Percentiles rank a stretch among this genome's conserved stretches.
These are phyloP conservation scores for Akabosia matsudoensis DNA, from an alignment of 1,140 invertebrate species.

Conservation along the genomic window DNA sequence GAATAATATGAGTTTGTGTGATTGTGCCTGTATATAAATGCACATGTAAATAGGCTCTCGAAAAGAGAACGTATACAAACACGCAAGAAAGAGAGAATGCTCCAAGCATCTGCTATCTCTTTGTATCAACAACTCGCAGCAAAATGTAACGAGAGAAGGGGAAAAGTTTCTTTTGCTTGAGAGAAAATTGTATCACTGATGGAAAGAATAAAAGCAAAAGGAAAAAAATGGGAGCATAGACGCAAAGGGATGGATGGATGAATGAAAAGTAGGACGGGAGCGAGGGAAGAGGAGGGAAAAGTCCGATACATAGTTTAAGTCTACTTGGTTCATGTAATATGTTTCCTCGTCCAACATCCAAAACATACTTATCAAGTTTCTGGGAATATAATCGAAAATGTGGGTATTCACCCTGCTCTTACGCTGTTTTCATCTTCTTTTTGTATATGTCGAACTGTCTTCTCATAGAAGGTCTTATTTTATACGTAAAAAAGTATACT, in stretches of 20 bases:
- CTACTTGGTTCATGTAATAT: background rate
- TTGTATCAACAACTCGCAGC: background rate
- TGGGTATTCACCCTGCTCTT: background rate
- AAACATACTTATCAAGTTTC: too few species aligned
- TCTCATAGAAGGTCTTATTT: too few species aligned
- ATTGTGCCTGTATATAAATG: too few species aligned
- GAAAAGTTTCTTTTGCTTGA: background rate
- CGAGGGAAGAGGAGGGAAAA: background rate
- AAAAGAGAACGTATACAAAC: background rate
- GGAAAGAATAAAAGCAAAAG: background rate
- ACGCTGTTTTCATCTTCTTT: background rate
- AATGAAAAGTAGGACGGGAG: slow-evolving; percentile 8
- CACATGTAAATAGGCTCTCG: background rate
- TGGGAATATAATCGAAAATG: background rate
- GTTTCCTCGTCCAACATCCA: too few species aligned
- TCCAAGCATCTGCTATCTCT: background rate
- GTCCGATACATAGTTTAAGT: background rate
- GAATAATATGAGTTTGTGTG: background rate
- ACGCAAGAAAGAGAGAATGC: background rate
- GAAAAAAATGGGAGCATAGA: background rate
- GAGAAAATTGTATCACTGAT: background rate
- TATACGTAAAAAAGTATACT: too few species aligned
- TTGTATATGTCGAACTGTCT: background rate
- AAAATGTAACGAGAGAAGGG: background rate
- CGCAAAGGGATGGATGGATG: background rate